A percentile compares a stretch with the other conserved stretches of the same genome.
These are phyloP conservation scores for Mareca penelope DNA, from an alignment of 2,797 vertebrate genomes.

Conservation along the genomic window DNA sequence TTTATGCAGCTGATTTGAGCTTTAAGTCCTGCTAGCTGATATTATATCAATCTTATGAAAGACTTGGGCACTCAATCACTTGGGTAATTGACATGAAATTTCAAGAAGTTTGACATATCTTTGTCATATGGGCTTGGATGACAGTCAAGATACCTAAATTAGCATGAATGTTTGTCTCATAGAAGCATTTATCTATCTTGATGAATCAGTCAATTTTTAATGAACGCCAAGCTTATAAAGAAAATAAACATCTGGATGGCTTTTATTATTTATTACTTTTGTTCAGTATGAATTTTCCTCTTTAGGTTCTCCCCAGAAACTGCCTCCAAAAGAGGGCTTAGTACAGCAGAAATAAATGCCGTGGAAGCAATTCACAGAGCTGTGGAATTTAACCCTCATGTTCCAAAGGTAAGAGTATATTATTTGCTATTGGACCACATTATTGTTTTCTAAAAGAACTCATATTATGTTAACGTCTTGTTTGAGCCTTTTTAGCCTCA, in stretches of 20 bases:
- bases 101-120: neutral
- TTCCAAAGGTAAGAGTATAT: constrained; percentile 91
- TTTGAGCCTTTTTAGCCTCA: neutral
- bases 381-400: constrained; percentile 99
- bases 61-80: neutral
- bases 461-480: neutral
- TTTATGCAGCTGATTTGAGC: neutral
- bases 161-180: neutral
- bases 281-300: constrained; percentile 27
- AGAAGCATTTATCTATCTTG: constrained; percentile 1
- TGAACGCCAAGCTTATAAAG: neutral
- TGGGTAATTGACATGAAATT: neutral
- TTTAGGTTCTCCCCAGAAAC: constrained; percentile 96
- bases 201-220: neutral
- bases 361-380: constrained; percentile 99
- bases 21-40: neutral
- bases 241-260: neutral
- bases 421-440: neutral
- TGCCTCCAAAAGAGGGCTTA: constrained; percentile 95
- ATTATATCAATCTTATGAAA: neutral
- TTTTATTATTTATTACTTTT: constrained; percentile 28
- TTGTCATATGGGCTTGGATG: neutral
- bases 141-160: neutral
- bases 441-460: neutral
- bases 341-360: constrained; percentile 98